Evolutionary conservation across 2,797 vertebrate species (phyloP).

Genomic region (Tarsius wallacei): DNA sequence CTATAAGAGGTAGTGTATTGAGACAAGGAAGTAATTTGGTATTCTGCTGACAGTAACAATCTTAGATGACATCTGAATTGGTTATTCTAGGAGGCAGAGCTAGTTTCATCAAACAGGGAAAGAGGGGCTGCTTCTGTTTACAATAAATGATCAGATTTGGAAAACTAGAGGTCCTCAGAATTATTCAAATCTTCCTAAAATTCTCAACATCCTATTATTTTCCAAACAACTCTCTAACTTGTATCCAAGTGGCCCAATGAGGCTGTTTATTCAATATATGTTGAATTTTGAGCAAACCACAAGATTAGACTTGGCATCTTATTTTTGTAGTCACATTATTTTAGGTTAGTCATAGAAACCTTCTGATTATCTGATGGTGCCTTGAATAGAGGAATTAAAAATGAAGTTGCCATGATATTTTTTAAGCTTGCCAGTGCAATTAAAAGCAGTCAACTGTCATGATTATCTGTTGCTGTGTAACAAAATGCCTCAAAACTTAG

Average conservation of each 20-base stretch:
- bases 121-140: not conserved
- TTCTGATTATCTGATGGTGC: not conserved
- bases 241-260: not conserved
- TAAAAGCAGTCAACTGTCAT: not conserved
- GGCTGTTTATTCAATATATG: not conserved
- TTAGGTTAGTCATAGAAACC: not conserved
- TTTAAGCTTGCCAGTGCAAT: not conserved
- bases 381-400: not conserved
- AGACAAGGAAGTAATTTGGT: not conserved
- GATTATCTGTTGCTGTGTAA: not conserved
- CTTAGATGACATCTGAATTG: not conserved
- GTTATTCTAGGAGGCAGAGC: not conserved
- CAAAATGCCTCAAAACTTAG: not conserved
- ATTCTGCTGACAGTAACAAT: not conserved
- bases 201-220: not conserved
- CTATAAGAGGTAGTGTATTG: not conserved
- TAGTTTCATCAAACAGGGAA: not conserved
- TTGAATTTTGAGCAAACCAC: not conserved
- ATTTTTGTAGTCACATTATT: conserved; percentile 18
- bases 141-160: not conserved
- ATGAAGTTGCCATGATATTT: not conserved
- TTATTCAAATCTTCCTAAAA: not conserved
- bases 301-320: not conserved
- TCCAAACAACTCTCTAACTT: not conserved
- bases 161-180: not conserved